Conservation (phyloP, 2,888 invertebrate genomes). For the Acrobasis consociella region DNA sequence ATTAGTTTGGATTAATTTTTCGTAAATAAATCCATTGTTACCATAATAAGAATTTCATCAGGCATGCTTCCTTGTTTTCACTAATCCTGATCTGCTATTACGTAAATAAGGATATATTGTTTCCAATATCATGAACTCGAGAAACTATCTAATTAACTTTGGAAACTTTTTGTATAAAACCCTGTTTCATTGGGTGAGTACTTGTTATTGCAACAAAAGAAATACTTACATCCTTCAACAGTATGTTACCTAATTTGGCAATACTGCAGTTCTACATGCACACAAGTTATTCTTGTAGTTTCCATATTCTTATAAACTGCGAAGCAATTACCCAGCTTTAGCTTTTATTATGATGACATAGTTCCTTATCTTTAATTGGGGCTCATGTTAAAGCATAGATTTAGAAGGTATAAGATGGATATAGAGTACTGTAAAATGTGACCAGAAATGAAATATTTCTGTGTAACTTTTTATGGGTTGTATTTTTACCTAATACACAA, state of each 20-base stretch:
- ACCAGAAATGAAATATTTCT: too few relatives aligned
- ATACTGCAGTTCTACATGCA: background rate
- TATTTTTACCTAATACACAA: too few relatives aligned
- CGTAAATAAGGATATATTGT: background rate
- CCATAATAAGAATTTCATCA: conserved; percentile 12
- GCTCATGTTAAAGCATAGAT: too few relatives aligned
- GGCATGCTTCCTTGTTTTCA: background rate
- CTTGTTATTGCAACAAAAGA: conserved; percentile 10
- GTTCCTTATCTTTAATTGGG: too few relatives aligned
- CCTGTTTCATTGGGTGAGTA: background rate
- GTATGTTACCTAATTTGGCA: conserved; percentile 14
- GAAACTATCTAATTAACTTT: background rate
- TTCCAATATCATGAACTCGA: background rate
- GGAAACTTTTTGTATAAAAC: background rate
- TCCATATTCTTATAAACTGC: too few relatives aligned
- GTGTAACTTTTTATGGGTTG: too few relatives aligned
- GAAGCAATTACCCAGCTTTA: background rate
- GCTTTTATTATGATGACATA: too few relatives aligned
- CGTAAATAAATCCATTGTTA: background rate
- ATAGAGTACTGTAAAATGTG: too few relatives aligned
- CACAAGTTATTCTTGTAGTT: background rate
- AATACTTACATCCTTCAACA: background rate
- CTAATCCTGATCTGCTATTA: background rate
- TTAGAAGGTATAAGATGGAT: too few relatives aligned
- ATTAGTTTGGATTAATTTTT: background rate